Evolutionary conservation across 1,140 invertebrate genomes (phyloP).

Genomic region (Ooceraea biroi): DNA sequence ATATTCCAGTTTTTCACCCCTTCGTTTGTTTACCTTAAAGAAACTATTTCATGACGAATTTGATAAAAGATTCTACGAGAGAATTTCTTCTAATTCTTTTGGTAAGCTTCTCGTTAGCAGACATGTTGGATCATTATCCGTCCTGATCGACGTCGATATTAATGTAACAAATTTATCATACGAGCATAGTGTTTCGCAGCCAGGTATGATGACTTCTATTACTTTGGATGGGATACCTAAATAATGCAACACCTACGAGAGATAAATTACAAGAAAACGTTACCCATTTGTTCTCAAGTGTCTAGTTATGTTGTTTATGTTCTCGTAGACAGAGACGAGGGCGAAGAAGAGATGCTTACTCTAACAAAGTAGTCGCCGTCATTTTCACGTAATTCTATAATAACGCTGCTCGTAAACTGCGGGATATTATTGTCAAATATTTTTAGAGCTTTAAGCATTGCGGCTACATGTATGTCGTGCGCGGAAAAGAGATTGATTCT

Average conservation of each 20-base stretch:
- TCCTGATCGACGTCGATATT: background rate
- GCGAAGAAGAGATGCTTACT: conserved; percentile 15
- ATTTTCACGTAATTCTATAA: conserved; percentile 35
- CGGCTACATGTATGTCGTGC: conserved; percentile 20
- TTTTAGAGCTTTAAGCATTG: conserved; percentile 5
- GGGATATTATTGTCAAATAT: background rate
- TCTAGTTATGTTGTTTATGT: background rate
- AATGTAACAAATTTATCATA: conserved; percentile 35
- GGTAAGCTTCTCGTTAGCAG: background rate
- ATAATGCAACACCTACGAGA: conserved; percentile 20
- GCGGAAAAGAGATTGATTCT: conserved; percentile 42
- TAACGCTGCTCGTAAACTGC: conserved; percentile 1
- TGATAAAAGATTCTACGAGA: no score
- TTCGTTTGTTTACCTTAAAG: no score
- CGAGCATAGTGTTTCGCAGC: conserved; percentile 29
- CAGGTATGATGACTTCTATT: background rate
- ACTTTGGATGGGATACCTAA: background rate
- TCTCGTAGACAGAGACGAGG: background rate
- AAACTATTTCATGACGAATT: no score
- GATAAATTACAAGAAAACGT: background rate
- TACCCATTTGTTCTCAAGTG: conserved; percentile 2
- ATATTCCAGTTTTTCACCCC: no score
- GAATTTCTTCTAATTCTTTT: no score
- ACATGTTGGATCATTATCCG: background rate
- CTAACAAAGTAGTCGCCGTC: background rate